Evolutionary conservation across 53 echinoderm and acorn worm genomes (phyloP), one percentile per base, ranked within the genome.

Genomic region (Hippasteria phrygiana): DNA sequence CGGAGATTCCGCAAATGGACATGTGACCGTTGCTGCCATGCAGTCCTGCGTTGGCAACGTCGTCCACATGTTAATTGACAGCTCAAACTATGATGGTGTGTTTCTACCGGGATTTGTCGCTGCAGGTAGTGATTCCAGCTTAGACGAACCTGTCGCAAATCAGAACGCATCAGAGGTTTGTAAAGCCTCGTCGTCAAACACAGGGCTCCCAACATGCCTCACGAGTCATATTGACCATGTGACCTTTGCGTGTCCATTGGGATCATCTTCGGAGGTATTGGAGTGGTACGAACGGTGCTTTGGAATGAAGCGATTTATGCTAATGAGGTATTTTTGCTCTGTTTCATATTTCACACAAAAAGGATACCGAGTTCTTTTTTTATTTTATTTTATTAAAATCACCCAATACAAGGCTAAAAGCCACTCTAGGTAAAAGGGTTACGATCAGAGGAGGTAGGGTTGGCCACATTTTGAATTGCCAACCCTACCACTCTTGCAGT

Each of bases 1-100:
- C 11, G 66, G 78, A 33, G 91, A 94, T 34, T 2, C 51, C 5
- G 38, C 27, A 33, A 63, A 55, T 10, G 36, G 69, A 70, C 55
- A 65, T 54, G 91, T 98, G 14, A 87, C 76, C 14, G 66, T 94
- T 9, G 98, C 94, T 1, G 89, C 91, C 24, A 83, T 98, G 45
- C 90, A 93, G 37, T 98, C 98, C 9, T 93, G 95, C 59, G 91
- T 98, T 37, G 98, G 98, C 36, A 94, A 98, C 74, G 92, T 98
- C 32, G 91, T 93, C 7, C 95, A 95, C 74, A 93, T 93, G 6
- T 63, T 98, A 37, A 77, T 96, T 14, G 91, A 96, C 87, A 87
- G 90, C 6, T 53, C 87, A 20, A 74, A 88, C 4, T 98, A 95
- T 55, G 67, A 73, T 1, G 98, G 98, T 12, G 66, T 80, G 8